Percentiles rank a stretch among this genome's conserved stretches.
phyloP scores from a whole-genome alignment of 2,888 invertebrate genomes.

The Eustalomyia histrio region DNA sequence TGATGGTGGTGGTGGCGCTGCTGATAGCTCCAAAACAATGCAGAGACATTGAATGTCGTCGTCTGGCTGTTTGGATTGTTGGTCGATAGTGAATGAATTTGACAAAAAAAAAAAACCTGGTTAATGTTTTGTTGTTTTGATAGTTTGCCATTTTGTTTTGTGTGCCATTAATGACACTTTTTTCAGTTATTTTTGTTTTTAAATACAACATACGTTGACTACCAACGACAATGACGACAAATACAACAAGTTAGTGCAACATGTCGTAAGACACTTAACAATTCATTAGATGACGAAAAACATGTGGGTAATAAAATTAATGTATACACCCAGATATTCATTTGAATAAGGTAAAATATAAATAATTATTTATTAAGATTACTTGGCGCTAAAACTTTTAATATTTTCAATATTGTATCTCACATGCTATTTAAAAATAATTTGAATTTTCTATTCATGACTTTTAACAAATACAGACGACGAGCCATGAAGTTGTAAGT shows the following conservation, averaged over 20 bases:
- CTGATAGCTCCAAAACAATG: slow-evolving; percentile 52
- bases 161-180: slow-evolving; percentile 70
- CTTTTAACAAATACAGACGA: no score
- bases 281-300: slow-evolving; percentile 73
- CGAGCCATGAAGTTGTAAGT: no score
- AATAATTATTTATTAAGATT: neutral
- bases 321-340: neutral
- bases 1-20: slow-evolving; percentile 44
- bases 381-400: no score
- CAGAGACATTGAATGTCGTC: slow-evolving; percentile 60
- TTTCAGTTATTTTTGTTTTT: slow-evolving; percentile 60
- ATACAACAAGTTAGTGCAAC: slow-evolving; percentile 64
- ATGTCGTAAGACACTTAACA: slow-evolving; percentile 73
- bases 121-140: slow-evolving; percentile 46
- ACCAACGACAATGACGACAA: slow-evolving; percentile 34
- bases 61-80: slow-evolving; percentile 70
- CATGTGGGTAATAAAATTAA: slow-evolving; percentile 55
- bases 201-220: slow-evolving; percentile 63
- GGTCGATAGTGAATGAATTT: slow-evolving; percentile 44
- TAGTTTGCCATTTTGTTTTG: slow-evolving; percentile 62
- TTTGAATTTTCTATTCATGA: no score
- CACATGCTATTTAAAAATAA: no score
- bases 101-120: slow-evolving; percentile 41
- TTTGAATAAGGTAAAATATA: neutral
- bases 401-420: no score